Base-by-base conservation (phyloP, 2,888 invertebrate species). In the Strigamia maritima region DNA sequence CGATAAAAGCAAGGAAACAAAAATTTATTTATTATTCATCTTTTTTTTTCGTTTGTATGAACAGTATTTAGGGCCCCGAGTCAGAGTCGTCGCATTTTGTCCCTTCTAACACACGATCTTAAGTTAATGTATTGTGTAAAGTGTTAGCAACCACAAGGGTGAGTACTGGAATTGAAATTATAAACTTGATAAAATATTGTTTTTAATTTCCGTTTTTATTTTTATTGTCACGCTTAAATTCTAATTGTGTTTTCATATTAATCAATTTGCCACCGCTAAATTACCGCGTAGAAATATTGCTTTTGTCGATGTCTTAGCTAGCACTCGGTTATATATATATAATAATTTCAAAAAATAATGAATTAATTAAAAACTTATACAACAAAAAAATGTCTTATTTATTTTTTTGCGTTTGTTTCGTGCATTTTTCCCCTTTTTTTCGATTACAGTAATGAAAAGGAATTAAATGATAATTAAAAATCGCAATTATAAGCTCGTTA, bases 51-150 rank as follows among this genome's bases (percentile, higher is more conserved):
- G 60, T 60, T 60, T 60, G 19, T 60, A 60, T 60, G 24, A 60
- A 19, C 60, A 60, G 60, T 60, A 24, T 60, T 60, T 60, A 60
- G 60, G 24, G 60, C 60, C 60, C 60, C 12, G 60, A 60, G 24
- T 60, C 60, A n/a, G 60, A 60, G 60, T 60, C 60, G 24, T 60
- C 60, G 60, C 60, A 60, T 24, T 60, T 60, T 60, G 60, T 24
- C 60, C 60, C 60, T 60, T 60, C 60, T 60, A 60, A 60, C 60
- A 60, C 60, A 60, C 60, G 60, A 60, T 60, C 19, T 60, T 60
- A 60, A 60, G 60, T 60, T 60, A 60, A 60, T 60, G 60, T 60
- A 60, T 60, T 60, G 60, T 60, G 60, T 60, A 60, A 60, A 60
- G 60, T 60, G 60, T 60, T 60, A 60, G 60, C 60, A 60, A 60